A percentile compares a stretch with the other conserved stretches of the same genome.
Evolutionary conservation across 2,113 vertebrate genomes (phyloP).

Genomic region (Neolamprologus devosi): DNA sequence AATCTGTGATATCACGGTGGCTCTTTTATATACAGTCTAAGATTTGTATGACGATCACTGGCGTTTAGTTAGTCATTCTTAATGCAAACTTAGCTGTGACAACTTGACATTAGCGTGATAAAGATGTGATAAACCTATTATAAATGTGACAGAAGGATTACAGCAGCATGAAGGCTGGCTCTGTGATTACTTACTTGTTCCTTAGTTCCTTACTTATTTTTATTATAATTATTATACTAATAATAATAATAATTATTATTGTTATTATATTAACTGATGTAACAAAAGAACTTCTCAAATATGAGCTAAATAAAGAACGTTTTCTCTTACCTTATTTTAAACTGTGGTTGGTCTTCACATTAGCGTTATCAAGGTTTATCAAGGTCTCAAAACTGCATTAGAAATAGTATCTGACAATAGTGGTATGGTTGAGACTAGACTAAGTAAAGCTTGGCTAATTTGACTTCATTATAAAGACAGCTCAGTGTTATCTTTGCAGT

Average conservation of each 20-base stretch:
- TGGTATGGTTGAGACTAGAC: not conserved
- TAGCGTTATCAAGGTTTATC: not conserved
- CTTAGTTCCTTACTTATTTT: not conserved
- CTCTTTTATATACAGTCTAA: not conserved
- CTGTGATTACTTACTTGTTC: not conserved
- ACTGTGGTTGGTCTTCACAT: not conserved
- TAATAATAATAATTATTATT: fast-evolving
- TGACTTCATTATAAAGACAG: not conserved
- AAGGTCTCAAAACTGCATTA: not conserved
- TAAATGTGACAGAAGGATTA: not conserved
- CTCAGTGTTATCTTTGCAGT: not conserved
- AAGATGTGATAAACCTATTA: not conserved
- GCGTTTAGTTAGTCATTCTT: not conserved
- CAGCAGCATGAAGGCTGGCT: not conserved
- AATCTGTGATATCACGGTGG: not conserved
- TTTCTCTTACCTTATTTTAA: not conserved
- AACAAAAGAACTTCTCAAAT: not conserved
- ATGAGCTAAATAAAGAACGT: not conserved
- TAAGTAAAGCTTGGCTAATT: not conserved
- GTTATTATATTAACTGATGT: not conserved
- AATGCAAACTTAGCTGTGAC: not conserved
- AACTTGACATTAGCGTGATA: not conserved
- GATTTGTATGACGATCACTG: not conserved
- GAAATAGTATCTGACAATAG: not conserved
- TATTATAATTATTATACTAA: not conserved